These are phyloP conservation scores for Eueides isabella DNA, from an alignment of 1,140 invertebrate genomes.

Conservation along the genomic window DNA sequence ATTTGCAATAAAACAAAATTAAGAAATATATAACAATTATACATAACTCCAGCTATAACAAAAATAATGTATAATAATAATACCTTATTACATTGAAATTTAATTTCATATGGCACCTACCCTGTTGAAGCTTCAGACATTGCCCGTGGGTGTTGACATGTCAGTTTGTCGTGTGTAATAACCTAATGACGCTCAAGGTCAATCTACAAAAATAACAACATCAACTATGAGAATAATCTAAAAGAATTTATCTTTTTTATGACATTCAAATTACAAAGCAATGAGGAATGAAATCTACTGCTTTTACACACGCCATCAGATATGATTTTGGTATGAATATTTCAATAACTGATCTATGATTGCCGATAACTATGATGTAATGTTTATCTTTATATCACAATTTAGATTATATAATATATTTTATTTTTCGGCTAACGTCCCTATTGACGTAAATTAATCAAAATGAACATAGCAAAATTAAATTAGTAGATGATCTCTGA, in stretches of 20 bases:
- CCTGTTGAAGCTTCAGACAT: constrained; percentile 19
- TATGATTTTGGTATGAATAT: too few species aligned
- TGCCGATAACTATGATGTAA: too few species aligned
- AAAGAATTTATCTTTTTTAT: background rate
- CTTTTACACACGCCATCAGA: background rate
- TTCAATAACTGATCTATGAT: too few species aligned
- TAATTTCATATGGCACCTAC: background rate
- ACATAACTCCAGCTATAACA: too few species aligned
- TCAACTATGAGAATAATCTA: background rate
- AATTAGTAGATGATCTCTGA: background rate
- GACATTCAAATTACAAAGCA: background rate
- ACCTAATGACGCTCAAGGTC: constrained; percentile 21
- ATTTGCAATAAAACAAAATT: background rate
- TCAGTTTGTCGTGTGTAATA: constrained; percentile 34
- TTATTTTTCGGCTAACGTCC: too few species aligned
- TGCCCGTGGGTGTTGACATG: constrained; percentile 36
- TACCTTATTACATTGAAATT: background rate
- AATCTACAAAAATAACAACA: constrained; percentile 26
- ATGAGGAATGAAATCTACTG: background rate
- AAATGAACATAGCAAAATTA: background rate
- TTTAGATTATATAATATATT: too few species aligned
- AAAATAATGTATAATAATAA: background rate
- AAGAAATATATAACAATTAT: too few species aligned
- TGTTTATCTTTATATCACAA: too few species aligned
- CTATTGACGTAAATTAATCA: background rate